phyloP scores from a whole-genome alignment of 2,797 vertebrate species.

The Harpagifer antarcticus region DNA sequence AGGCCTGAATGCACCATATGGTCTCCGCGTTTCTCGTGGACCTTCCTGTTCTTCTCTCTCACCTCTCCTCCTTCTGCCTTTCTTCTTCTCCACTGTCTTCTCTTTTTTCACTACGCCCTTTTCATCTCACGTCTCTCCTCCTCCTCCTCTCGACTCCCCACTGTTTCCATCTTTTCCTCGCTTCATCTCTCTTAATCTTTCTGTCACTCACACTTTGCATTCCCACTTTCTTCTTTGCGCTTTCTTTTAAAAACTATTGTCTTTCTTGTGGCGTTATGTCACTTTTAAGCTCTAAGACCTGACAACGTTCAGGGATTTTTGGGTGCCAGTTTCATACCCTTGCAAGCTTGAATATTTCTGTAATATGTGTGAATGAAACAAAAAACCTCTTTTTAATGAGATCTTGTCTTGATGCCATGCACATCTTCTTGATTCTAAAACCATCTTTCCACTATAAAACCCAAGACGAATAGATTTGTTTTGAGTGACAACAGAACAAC shows the following conservation, averaged over 20 bases:
- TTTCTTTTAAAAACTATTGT: slow-evolving; percentile 4
- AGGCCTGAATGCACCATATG: slow-evolving; percentile 72
- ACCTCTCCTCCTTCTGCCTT: slow-evolving; percentile 41
- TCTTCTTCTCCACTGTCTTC: slow-evolving; percentile 35
- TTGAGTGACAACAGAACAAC: not conserved
- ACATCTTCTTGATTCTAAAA: not conserved
- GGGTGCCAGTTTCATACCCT: not conserved
- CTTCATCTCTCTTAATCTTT: slow-evolving; percentile 25
- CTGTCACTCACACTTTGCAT: slow-evolving; percentile 39
- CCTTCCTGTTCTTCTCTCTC: slow-evolving; percentile 52
- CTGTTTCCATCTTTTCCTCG: slow-evolving; percentile 29
- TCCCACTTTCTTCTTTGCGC: slow-evolving; percentile 26
- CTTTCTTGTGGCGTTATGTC: not conserved
- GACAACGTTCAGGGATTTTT: not conserved
- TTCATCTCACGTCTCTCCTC: slow-evolving; percentile 49
- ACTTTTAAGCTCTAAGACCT: not conserved
- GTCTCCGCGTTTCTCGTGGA: slow-evolving; percentile 59
- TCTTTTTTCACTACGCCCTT: slow-evolving; percentile 27
- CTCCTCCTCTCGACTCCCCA: slow-evolving; percentile 20
- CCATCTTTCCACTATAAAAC: not conserved
- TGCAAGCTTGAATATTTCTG: not conserved
- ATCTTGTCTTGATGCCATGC: not conserved
- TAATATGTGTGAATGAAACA: not conserved
- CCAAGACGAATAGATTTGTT: not conserved
- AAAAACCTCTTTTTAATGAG: not conserved